phyloP scores from a whole-genome alignment of 2,888 invertebrate genomes.

The Archips xylosteana region DNA sequence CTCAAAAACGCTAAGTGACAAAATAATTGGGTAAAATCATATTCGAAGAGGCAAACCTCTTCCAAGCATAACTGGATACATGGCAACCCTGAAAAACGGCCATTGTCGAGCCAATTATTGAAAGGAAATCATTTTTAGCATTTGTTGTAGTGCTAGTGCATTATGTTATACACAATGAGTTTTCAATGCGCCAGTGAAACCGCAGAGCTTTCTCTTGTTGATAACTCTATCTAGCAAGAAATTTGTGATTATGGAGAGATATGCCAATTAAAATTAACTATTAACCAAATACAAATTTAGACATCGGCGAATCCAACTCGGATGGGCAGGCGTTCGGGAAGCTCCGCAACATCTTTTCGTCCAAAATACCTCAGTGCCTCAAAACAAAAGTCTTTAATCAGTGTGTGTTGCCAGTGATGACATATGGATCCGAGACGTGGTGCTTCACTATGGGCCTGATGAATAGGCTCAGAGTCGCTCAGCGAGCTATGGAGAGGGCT shows the following conservation, averaged over 20 bases:
- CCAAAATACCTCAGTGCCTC: too few relatives aligned
- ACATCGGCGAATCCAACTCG: too few relatives aligned
- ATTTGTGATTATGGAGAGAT: neutral
- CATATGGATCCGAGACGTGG: too few relatives aligned
- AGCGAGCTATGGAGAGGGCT: too few relatives aligned
- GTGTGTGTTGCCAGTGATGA: too few relatives aligned
- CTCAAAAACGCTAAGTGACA: neutral
- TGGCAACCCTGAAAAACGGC: neutral
- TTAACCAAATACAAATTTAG: too few relatives aligned
- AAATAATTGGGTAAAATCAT: neutral
- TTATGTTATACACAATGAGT: neutral
- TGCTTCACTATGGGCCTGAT: too few relatives aligned
- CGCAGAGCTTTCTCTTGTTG: neutral
- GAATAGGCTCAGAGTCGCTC: too few relatives aligned
- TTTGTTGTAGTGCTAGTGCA: neutral
- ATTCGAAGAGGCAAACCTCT: neutral
- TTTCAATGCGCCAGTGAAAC: neutral
- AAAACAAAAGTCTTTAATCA: too few relatives aligned
- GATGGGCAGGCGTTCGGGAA: too few relatives aligned
- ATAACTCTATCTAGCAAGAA: neutral
- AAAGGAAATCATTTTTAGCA: constrained; percentile 1
- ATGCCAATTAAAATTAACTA: neutral
- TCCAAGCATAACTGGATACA: neutral
- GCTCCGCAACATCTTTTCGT: too few relatives aligned
- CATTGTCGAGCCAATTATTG: constrained; percentile 29